Conservation (phyloP, 2,113 vertebrate species). For the Oryzias javanicus region DNA sequence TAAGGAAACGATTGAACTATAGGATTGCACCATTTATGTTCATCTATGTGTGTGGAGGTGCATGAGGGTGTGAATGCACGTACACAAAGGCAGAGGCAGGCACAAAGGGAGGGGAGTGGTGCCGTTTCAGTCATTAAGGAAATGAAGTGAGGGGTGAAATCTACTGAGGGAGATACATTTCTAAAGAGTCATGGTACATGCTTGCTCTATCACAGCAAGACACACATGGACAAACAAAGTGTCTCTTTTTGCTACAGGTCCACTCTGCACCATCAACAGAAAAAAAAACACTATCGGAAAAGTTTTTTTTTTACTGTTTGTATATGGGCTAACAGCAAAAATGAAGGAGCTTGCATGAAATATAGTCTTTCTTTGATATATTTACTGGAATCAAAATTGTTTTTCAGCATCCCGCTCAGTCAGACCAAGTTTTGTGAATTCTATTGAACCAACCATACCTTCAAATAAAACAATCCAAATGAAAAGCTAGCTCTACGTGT, state of each 20-base stretch:
- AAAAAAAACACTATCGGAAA: no score
- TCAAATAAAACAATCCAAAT: no score
- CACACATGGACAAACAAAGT: constrained; percentile 21
- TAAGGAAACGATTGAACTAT: no score
- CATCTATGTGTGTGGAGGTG: background rate
- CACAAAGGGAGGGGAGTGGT: constrained; percentile 40
- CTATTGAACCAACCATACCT: no score
- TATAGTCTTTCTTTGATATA: no score
- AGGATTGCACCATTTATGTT: background rate
- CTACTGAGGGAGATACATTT: constrained; percentile 61
- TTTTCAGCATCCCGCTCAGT: no score
- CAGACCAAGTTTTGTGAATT: no score
- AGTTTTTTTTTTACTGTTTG: no score
- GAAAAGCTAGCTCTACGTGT: no score
- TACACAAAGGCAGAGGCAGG: constrained; percentile 18
- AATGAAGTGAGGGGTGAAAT: constrained; percentile 73
- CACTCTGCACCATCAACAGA: constrained; percentile 23
- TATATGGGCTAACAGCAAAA: no score
- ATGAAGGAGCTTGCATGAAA: no score
- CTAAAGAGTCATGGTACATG: constrained; percentile 71
- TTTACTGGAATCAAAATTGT: no score
- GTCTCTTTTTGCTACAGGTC: constrained; percentile 55
- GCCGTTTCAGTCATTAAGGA: constrained; percentile 66
- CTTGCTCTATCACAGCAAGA: constrained; percentile 59
- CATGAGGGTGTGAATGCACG: constrained; percentile 8